A percentile compares a stretch with the other conserved stretches of the same genome.
These are phyloP conservation scores for Agrilus mali DNA, from an alignment of 2,888 invertebrate species.

Conservation along the genomic window DNA sequence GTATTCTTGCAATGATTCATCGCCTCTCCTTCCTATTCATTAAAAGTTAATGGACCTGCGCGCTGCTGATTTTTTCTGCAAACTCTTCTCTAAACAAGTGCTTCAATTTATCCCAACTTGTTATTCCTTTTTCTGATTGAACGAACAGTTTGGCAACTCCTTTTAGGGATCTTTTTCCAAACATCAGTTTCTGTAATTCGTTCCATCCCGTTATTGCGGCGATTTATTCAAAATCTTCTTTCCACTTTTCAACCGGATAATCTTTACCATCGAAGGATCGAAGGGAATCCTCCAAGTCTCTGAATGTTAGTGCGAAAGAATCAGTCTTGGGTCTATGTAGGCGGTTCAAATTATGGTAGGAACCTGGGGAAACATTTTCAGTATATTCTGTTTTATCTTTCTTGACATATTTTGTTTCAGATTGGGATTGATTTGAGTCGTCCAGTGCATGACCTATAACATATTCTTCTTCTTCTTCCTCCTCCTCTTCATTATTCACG, in stretches of 20 bases:
- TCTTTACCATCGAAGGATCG: background rate
- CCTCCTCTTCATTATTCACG: too few species aligned
- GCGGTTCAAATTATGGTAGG: too few species aligned
- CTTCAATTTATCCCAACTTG: too few species aligned
- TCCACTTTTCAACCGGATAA: slow-evolving; percentile 10
- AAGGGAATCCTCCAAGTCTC: slow-evolving; percentile 17
- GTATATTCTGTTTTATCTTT: too few species aligned
- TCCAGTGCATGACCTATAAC: too few species aligned
- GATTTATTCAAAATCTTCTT: too few species aligned
- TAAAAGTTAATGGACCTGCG: background rate
- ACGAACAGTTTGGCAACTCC: slow-evolving; percentile 10
- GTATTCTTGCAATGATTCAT: background rate
- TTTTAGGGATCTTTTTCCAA: slow-evolving; percentile 9
- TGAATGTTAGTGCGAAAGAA: slow-evolving; percentile 11
- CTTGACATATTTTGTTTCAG: too few species aligned
- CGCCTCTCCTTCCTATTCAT: background rate
- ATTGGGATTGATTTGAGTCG: too few species aligned
- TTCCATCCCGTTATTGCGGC: slow-evolving; percentile 7
- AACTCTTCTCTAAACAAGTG: slow-evolving; percentile 3
- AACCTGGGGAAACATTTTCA: too few species aligned
- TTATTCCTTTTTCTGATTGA: slow-evolving; percentile 8
- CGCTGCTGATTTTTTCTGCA: slow-evolving; percentile 3
- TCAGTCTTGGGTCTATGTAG: too few species aligned
- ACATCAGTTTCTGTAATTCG: slow-evolving; percentile 9
- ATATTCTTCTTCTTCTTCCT: too few species aligned